Evolutionary conservation across 30 jellyfish, hydroid and myxozoan species (phyloP), one percentile per base, ranked within the genome.

Genomic region (Catostylus mosaicus): DNA sequence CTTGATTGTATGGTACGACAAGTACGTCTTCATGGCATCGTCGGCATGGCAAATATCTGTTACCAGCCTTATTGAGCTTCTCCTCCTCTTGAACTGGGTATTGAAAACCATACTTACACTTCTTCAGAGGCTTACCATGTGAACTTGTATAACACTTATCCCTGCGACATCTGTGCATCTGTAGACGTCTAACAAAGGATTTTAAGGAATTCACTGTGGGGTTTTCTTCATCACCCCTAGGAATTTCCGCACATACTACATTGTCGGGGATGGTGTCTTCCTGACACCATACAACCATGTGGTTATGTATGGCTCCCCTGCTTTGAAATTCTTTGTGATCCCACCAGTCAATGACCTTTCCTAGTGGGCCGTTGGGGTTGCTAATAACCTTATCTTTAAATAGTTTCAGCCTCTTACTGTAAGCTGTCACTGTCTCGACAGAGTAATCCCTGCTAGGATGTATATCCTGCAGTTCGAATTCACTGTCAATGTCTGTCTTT

Each of bases 211-310:
- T 30, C 8, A 73, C 73, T 0, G 57, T 73, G 1, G 73, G 73
- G 72, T 52, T 50, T 8, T 23, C 33, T 48, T 1, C 47, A 50
- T n/a, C 35, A 19, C 36, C 27, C 51, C 85, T 48, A 14, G 85
- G 85, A 45, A 73, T 46, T 50, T 73, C 85, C 3, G 85, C 85
- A 43, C 85, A 73, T 1, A 73, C 85, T 3, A 73, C 72, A 31
- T 46, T 30, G 73, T 50, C 85, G 0, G 85, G 85, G 54, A 73
- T 33, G 14, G 72, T 73, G 31, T 52, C 73, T 43, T 48, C 52
- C 50, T 73, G 18, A 67, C 85, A 73, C 85, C 57, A 73, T 12
- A 73, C 73, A 30, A 73, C 85, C 85, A 73, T 73, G 59, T 73
- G 85, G 73, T 48, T 73, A 73, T 73, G 85, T 16, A 73, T 73